Evolutionary conservation across 1,140 invertebrate genomes (phyloP), one percentile per base, ranked within the genome.

Genomic region (Capitella teleta): DNA sequence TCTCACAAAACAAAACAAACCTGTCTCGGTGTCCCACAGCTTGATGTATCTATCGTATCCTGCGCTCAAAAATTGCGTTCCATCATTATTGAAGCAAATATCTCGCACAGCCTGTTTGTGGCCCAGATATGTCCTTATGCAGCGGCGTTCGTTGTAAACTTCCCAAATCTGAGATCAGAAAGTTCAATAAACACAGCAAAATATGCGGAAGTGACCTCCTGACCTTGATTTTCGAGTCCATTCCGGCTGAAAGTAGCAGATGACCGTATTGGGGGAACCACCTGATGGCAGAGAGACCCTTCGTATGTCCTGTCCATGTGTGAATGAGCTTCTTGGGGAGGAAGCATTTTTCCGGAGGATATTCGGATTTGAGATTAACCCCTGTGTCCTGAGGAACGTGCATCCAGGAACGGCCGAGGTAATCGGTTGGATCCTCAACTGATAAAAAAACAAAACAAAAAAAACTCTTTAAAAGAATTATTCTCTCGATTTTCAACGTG

Each of bases 11-110:
- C 10, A 16, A 34, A 34, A 21, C 38, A 21, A 55, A 74, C 76
- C 76, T 51, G 88, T 96, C 76, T 99, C 96, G 0, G 95, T 98
- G 70, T 99, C 95, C 95, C 96, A 99, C 30, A 99, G 72, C 75
- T 98, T 98, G 44, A 97, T 88, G 67, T 89, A 91, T 14, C 78
- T 59, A 59, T 80, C 79, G 61, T 78, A 80, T 68, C 85, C 90
- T 52, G 92, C 90, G 18, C 91, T 95, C 14, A 98, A 72, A 69
- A 99, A 98, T 63, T 87, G 80, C 28, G 82, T 84, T 1, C 96
- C 96, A 51, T 78, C 77, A 66, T 96, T 96, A 66, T 97, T 96
- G 73, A 98, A 99, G 64, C 85, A 86, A 54, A 96, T 81, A 71
- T 99, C 96, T 51, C 93, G 74, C 0, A 99, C 93, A 30, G 94